These are phyloP conservation scores for Lysiphlebus fabarum DNA, from an alignment of 1,140 invertebrate species.

Conservation along the genomic window DNA sequence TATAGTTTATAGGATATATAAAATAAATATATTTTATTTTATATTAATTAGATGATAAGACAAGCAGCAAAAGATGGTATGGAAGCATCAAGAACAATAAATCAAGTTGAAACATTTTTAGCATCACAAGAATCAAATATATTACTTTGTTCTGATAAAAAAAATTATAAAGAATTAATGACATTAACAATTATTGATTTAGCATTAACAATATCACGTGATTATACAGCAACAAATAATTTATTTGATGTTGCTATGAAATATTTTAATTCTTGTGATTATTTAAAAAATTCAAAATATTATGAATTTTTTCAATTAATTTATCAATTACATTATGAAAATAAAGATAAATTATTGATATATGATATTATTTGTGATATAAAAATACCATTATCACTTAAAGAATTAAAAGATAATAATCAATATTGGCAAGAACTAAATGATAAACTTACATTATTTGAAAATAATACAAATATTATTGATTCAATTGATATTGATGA, in stretches of 20 bases:
- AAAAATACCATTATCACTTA: slow-evolving; percentile 32
- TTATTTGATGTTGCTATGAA: slow-evolving; percentile 40
- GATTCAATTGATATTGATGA: slow-evolving; percentile 10
- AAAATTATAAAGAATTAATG: slow-evolving; percentile 35
- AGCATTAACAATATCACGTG: slow-evolving; percentile 36
- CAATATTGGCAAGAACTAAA: slow-evolving; percentile 37
- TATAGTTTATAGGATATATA: no score
- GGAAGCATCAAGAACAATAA: slow-evolving; percentile 36
- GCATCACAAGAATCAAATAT: slow-evolving; percentile 40
- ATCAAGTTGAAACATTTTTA: slow-evolving; percentile 44
- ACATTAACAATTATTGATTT: slow-evolving; percentile 41
- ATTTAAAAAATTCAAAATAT: slow-evolving; percentile 31
- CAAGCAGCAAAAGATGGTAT: slow-evolving; percentile 38
- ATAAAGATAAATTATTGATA: slow-evolving; percentile 27
- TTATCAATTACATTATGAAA: slow-evolving; percentile 37
- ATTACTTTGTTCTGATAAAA: slow-evolving; percentile 24
- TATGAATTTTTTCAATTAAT: slow-evolving; percentile 34
- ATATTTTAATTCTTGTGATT: slow-evolving; percentile 37
- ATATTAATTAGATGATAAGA: slow-evolving; percentile 38
- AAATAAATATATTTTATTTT: neutral
- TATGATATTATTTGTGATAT: slow-evolving; percentile 36
- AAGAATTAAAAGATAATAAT: slow-evolving; percentile 34
- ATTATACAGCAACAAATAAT: slow-evolving; percentile 30
- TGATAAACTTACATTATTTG: slow-evolving; percentile 22
- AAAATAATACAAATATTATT: slow-evolving; percentile 17